A percentile compares a stretch with the other conserved stretches of the same genome.
Evolutionary conservation across 2,113 vertebrate species (phyloP).

Genomic region (Axis porcinus): DNA sequence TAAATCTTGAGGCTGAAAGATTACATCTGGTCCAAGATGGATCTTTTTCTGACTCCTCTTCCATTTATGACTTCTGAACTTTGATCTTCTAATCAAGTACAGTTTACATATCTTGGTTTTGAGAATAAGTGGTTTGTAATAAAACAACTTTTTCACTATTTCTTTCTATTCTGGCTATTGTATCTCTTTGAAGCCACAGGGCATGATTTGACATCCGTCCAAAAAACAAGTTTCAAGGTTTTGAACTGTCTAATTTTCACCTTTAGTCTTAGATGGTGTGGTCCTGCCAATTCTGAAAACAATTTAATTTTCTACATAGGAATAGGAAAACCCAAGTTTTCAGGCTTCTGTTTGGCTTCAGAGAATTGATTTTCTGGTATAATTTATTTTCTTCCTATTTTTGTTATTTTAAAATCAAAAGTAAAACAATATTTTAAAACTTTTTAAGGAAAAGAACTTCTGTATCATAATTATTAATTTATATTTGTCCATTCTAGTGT

Average conservation of each 20-base stretch:
- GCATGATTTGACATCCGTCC: neutral
- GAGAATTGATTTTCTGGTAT: neutral
- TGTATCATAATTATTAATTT: neutral
- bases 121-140: neutral
- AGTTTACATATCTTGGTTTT: neutral
- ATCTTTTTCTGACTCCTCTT: neutral
- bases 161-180: slow-evolving; percentile 19
- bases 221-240: slow-evolving; percentile 7
- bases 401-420: neutral
- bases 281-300: slow-evolving; percentile 29
- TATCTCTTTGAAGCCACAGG: neutral
- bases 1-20: neutral
- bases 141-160: neutral
- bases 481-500: neutral
- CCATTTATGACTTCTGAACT: neutral
- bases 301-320: slow-evolving; percentile 22
- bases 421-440: neutral
- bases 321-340: slow-evolving; percentile 23
- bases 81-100: neutral
- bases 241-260: neutral
- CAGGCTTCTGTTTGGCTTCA: neutral
- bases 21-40: neutral
- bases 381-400: neutral
- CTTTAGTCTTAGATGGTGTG: neutral
- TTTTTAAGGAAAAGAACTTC: neutral